Percentiles rank a stretch among this genome's conserved stretches.
phyloP scores from a whole-genome alignment of 2,797 vertebrate species.

The Premnoplex brunnescens region DNA sequence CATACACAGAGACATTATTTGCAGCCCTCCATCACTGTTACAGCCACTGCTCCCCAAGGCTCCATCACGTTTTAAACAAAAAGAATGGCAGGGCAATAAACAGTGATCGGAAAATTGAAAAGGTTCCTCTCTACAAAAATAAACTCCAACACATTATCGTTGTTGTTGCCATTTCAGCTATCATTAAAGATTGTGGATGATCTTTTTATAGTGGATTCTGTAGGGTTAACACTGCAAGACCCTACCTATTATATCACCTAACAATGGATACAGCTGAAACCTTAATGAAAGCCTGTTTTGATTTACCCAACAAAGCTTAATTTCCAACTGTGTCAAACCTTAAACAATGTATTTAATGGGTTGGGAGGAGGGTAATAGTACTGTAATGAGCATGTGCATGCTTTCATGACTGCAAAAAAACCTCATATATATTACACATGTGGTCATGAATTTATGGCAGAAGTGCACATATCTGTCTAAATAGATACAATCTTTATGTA shows the following conservation, averaged over 20 bases:
- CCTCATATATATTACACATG: background rate
- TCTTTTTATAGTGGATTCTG: background rate
- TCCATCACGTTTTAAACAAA: slow-evolving; percentile 58
- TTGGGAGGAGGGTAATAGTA: background rate
- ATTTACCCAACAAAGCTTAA: background rate
- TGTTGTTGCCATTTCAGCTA: background rate
- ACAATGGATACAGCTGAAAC: background rate
- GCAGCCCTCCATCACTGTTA: slow-evolving; percentile 31
- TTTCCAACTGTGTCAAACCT: background rate
- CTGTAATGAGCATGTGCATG: background rate
- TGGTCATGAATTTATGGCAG: background rate
- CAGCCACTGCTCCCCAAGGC: slow-evolving; percentile 40
- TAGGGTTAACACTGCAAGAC: background rate
- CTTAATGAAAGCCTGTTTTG: background rate
- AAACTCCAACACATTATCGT: background rate
- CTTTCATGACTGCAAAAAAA: background rate
- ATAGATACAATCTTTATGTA: background rate
- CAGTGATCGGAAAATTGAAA: slow-evolving; percentile 51
- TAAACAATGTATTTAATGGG: background rate
- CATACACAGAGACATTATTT: slow-evolving; percentile 22
- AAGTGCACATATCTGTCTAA: background rate
- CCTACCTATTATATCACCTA: background rate
- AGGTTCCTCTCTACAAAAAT: background rate
- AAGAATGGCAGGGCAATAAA: slow-evolving; percentile 59
- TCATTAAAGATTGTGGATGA: background rate